A percentile compares a stretch with the other conserved stretches of the same genome.
These are phyloP conservation scores for Eleutherodactylus coqui DNA, from an alignment of 2,797 vertebrate genomes.

Conservation along the genomic window DNA sequence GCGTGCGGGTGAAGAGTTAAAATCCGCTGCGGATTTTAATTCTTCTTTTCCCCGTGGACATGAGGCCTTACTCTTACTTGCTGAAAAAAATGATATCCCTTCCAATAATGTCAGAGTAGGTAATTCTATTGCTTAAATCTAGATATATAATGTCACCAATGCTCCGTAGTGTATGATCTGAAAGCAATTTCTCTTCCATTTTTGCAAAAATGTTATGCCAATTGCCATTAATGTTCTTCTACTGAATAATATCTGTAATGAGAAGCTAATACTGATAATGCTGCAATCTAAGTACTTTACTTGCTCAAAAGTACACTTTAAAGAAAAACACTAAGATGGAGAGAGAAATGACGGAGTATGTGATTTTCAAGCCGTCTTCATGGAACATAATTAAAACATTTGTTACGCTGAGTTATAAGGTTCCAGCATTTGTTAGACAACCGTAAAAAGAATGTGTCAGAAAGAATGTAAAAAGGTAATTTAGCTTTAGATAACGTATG, in stretches of 20 bases:
- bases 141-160: neutral
- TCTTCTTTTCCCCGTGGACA: no score
- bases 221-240: slow-evolving; percentile 9
- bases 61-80: no score
- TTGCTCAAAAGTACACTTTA: neutral
- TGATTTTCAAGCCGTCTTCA: neutral
- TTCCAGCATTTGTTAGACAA: slow-evolving; percentile 41
- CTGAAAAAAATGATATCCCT: no score
- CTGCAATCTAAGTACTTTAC: neutral
- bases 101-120: no score
- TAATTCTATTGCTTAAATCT: no score
- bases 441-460: slow-evolving; percentile 46
- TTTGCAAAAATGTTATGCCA: slow-evolving; percentile 7
- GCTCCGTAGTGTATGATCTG: neutral
- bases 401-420: slow-evolving; percentile 46
- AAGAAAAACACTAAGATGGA: slow-evolving; percentile 19
- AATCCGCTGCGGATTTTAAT: no score
- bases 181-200: slow-evolving; percentile 12
- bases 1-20: no score
- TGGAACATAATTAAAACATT: slow-evolving; percentile 50
- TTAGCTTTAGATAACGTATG: slow-evolving; percentile 47
- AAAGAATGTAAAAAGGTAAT: slow-evolving; percentile 49
- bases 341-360: slow-evolving; percentile 2
- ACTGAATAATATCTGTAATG: neutral
- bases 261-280: slow-evolving; percentile 16